Conservation (phyloP, 2,888 invertebrate genomes). For the Cerastis rubricosa region DNA sequence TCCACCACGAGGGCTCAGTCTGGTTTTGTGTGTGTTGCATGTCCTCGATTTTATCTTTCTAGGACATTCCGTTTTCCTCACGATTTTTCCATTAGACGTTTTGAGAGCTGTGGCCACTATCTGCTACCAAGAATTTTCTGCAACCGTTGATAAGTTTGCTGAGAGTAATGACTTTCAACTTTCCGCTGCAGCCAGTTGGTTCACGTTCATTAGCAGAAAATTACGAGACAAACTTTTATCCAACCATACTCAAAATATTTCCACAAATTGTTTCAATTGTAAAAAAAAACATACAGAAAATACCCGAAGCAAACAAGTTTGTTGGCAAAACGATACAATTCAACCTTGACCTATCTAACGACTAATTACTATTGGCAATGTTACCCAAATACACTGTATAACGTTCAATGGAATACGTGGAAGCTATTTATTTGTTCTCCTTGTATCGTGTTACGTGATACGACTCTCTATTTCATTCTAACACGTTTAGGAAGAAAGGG, state of each 20-base stretch:
- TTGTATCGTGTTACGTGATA: conserved; percentile 64
- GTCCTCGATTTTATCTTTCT: too few relatives aligned
- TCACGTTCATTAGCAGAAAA: not conserved
- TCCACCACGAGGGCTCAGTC: too few relatives aligned
- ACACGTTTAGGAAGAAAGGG: conserved; percentile 18
- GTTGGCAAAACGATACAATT: conserved; percentile 74
- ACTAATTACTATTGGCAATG: conserved; percentile 84
- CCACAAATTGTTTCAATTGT: not conserved
- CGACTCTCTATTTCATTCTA: conserved; percentile 29
- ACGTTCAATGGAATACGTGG: conserved; percentile 65
- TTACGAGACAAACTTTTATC: not conserved
- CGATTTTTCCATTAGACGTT: too few relatives aligned
- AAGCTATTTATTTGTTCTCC: conserved; percentile 52
- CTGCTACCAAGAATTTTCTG: too few relatives aligned
- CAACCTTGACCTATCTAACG: conserved; percentile 85
- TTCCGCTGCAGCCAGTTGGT: too few relatives aligned
- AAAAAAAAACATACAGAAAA: conserved; percentile 45
- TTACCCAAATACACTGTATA: conserved; percentile 66
- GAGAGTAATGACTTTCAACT: too few relatives aligned
- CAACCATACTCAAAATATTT: not conserved
- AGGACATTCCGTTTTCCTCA: too few relatives aligned
- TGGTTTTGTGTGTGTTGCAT: too few relatives aligned
- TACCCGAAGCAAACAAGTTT: conserved; percentile 65
- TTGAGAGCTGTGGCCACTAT: too few relatives aligned
- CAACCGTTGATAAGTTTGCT: too few relatives aligned